Evolutionary conservation across 2,113 vertebrate genomes (phyloP).

Genomic region (Austrofundulus limnaeus): DNA sequence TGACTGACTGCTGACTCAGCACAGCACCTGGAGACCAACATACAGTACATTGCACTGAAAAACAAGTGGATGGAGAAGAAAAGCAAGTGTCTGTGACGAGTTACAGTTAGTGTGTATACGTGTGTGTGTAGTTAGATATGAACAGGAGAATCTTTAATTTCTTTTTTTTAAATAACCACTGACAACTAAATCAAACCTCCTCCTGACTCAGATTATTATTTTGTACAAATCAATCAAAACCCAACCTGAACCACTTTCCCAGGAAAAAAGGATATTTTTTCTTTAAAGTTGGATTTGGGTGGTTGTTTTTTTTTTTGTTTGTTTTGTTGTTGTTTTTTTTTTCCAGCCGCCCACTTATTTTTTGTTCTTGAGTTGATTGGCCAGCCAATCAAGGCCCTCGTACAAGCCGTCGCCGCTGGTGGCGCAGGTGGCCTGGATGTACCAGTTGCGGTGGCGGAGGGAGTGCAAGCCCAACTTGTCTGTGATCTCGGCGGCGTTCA

Average conservation of each 20-base stretch:
- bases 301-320: conserved; percentile 21
- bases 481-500: conserved; percentile 97
- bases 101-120: conserved; percentile 42
- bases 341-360: conserved; percentile 78
- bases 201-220: conserved; percentile 28
- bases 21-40: conserved; percentile 56
- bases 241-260: conserved; percentile 26
- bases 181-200: conserved; percentile 45
- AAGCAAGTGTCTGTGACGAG: conserved; percentile 54
- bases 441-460: conserved; percentile 96
- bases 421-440: conserved; percentile 98
- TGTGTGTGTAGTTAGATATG: conserved; percentile 37
- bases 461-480: conserved; percentile 97
- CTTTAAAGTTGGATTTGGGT: conserved; percentile 23
- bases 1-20: conserved; percentile 23
- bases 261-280: conserved; percentile 40
- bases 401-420: conserved; percentile 96
- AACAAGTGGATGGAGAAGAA: conserved; percentile 55
- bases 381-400: conserved; percentile 97
- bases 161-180: conserved; percentile 45
- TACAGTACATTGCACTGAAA: conserved; percentile 48
- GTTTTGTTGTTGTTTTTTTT: conserved; percentile 25
- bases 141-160: conserved; percentile 31
- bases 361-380: conserved; percentile 98
- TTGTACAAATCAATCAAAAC: conserved; percentile 25